Evolutionary conservation across 2,888 invertebrate species (phyloP), one percentile per base, ranked within the genome.

Genomic region (Yponomeuta malinellus): DNA sequence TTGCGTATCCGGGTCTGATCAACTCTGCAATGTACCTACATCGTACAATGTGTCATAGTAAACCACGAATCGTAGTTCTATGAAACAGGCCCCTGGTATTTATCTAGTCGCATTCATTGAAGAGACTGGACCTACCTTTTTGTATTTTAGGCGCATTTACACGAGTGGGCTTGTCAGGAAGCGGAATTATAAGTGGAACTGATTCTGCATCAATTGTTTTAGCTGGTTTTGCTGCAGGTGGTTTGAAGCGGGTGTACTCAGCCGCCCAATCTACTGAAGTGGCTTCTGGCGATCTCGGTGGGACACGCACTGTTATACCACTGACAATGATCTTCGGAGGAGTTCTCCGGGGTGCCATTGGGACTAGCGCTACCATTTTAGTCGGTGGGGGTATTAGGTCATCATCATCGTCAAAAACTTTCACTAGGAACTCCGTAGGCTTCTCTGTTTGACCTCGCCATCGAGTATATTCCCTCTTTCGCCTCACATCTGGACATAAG

Each of bases 381-480:
- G 64, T 23, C 64, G 29, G 64, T 29, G 64, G 2, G n/a, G n/a
- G n/a, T 63, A 29, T 23, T 29, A 29, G 9, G 63, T 23, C 64
- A 71, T 70, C 65, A 48, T 88, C 89, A 59, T 92, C 92, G 73
- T 92, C 92, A 72, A 90, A 83, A 73, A 92, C 86, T 79, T 91
- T 88, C n/a, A 92, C 89, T 73, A 92, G 78, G 73, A 92, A 92
- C 74, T 90, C 87, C 72, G 80, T 81, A 67, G 87, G 83, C 2
- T 84, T 81, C 71, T 82, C 83, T 74, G 78, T 72, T 74, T 85
- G 86, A 48, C 82, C 78, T 72, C 77, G 80, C 91, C 91, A 92
- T 74, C 92, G 82, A 15, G 89, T 91, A 69, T 92, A 92, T 12
- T 85, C 83, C 74, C 91, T 85, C 80, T 89, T 91, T 63, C 81